These are phyloP conservation scores for Calameuta idolon DNA, from an alignment of 2,888 invertebrate species.

Conservation along the genomic window DNA sequence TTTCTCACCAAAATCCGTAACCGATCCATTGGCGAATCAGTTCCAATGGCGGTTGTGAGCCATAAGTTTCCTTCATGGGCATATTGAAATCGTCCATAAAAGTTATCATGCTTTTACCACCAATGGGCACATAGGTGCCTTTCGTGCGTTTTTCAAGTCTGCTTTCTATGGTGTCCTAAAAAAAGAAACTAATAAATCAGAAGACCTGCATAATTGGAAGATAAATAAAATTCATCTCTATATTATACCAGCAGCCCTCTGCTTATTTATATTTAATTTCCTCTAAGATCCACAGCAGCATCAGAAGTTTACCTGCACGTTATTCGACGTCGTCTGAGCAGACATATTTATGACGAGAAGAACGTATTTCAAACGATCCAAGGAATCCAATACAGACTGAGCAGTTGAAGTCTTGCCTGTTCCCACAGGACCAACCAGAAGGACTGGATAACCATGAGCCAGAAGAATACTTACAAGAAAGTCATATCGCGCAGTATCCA, in stretches of 20 bases:
- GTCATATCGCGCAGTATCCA: constrained; percentile 88
- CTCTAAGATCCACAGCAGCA: background rate
- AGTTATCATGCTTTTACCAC: constrained; percentile 85
- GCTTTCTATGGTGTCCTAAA: constrained; percentile 85
- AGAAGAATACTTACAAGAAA: constrained; percentile 78
- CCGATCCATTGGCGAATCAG: constrained; percentile 87
- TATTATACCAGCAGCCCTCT: background rate
- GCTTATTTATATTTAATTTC: background rate
- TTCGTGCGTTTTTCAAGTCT: constrained; percentile 91
- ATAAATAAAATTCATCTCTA: background rate
- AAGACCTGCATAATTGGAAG: background rate
- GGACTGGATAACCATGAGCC: constrained; percentile 75
- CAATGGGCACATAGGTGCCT: constrained; percentile 83
- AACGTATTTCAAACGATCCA: constrained; percentile 73
- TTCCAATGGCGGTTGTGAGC: constrained; percentile 90
- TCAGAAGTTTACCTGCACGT: constrained; percentile 68
- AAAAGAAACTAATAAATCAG: background rate
- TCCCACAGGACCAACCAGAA: constrained; percentile 88
- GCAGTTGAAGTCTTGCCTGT: constrained; percentile 88
- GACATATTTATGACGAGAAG: constrained; percentile 87
- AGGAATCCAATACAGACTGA: constrained; percentile 69
- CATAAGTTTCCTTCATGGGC: constrained; percentile 90
- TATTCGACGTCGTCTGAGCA: constrained; percentile 87
- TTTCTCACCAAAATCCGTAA: constrained; percentile 82
- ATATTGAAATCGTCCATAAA: constrained; percentile 95